A percentile compares a stretch with the other conserved stretches of the same genome.
phyloP scores from a whole-genome alignment of 2,888 invertebrate genomes.

The Scaptomyza caliginosa region DNA sequence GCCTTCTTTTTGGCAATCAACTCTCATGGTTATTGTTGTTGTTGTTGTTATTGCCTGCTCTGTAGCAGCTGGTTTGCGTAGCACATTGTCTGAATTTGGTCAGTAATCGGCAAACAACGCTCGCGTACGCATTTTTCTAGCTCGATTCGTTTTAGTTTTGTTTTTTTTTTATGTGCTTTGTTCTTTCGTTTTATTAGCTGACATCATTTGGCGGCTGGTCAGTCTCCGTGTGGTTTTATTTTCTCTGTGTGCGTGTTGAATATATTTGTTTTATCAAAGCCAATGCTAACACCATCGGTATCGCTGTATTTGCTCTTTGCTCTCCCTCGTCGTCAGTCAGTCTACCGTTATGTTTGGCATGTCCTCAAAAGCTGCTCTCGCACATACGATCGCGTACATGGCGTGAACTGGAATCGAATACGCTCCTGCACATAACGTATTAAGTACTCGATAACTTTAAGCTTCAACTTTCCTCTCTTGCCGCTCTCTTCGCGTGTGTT shows the following conservation, averaged over 20 bases:
- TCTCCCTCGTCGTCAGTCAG: slow-evolving; percentile 23
- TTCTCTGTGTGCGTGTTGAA: slow-evolving; percentile 18
- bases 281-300: slow-evolving; percentile 43
- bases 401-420: slow-evolving; percentile 41
- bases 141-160: slow-evolving; percentile 21
- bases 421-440: slow-evolving; percentile 38
- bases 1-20: slow-evolving; percentile 54
- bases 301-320: slow-evolving; percentile 26
- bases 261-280: slow-evolving; percentile 44
- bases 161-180: slow-evolving; percentile 16
- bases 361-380: slow-evolving; percentile 34
- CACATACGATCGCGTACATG: slow-evolving; percentile 46
- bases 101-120: slow-evolving; percentile 70
- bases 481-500: slow-evolving; percentile 25
- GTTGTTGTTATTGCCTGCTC: slow-evolving; percentile 23
- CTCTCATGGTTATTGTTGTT: slow-evolving; percentile 13
- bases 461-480: slow-evolving; percentile 32
- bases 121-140: slow-evolving; percentile 72
- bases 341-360: slow-evolving; percentile 53
- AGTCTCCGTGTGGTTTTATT: slow-evolving; percentile 10
- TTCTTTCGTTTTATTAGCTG: slow-evolving; percentile 51
- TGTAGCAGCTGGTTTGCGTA: slow-evolving; percentile 34
- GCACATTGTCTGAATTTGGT: slow-evolving; percentile 58
- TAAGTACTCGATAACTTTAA: slow-evolving; percentile 29
- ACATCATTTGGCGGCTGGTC: slow-evolving; percentile 57